phyloP scores from a whole-genome alignment of 2,888 invertebrate genomes.

The Caenorhabditis sp. region DNA sequence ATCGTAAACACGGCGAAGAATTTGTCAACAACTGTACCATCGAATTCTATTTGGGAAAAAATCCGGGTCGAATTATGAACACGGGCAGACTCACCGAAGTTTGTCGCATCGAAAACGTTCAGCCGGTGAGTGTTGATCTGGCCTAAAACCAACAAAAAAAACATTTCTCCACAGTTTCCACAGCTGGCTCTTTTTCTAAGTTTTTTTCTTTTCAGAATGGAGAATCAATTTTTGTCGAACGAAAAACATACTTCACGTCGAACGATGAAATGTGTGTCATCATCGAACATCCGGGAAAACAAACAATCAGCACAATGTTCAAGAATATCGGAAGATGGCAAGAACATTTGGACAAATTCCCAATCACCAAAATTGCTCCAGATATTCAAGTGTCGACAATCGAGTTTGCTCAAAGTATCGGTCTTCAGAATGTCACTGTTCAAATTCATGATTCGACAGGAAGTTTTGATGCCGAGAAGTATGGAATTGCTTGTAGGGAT shows the following conservation, averaged over 20 bases:
- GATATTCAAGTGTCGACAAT: not conserved
- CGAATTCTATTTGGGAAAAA: not conserved
- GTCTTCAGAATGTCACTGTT: not conserved
- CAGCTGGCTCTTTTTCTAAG: not conserved
- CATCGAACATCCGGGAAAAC: not conserved
- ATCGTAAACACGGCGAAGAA: not conserved
- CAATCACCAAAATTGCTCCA: not conserved
- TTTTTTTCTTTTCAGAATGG: not conserved
- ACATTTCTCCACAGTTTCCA: too few species aligned
- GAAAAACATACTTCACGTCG: not conserved
- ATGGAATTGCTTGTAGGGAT: not conserved
- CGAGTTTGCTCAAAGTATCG: not conserved
- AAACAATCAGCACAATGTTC: not conserved
- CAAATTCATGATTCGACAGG: not conserved
- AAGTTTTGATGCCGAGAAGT: not conserved
- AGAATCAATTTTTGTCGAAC: not conserved
- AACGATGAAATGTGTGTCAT: not conserved
- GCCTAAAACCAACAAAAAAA: not conserved
- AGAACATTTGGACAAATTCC: not conserved
- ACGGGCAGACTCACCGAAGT: not conserved
- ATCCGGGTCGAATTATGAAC: not conserved
- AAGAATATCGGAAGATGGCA: not conserved
- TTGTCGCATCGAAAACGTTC: not conserved
- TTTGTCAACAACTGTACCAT: not conserved
- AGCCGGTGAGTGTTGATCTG: not conserved